Evolutionary conservation across 1,140 invertebrate species (phyloP), one percentile per base, ranked within the genome.

Genomic region (Drosophila erecta): DNA sequence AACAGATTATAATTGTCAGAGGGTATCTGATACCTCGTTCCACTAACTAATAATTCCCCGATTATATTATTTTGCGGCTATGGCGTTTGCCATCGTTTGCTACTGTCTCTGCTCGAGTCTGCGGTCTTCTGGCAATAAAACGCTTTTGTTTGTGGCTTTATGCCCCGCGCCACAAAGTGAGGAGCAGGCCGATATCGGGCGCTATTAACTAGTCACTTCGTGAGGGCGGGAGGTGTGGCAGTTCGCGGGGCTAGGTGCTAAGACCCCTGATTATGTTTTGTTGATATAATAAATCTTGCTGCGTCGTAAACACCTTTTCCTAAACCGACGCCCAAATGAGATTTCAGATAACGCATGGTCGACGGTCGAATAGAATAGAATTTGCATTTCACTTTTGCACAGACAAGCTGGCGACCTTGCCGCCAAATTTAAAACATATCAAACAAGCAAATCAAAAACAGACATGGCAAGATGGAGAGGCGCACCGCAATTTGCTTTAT

Each of bases 361-460:
- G 64, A 38, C 44, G 43, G 44, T 22, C 35, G 24, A 56, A 56
- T 49, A 35, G 7, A 30, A 55, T 37, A 44, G 46, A 61, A 69
- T 78, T 78, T 43, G 46, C 76, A 71, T 71, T 83, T 81, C 74
- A 73, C 55, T 78, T 81, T 73, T 60, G 66, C 69, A 65, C 61
- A 65, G 61, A 70, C 43, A 57, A 15, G 60, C 61, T 41, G 37
- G 35, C 61, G 72, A 62, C 83, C 83, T 89, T 83, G 84, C 46
- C 37, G 64, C 53, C 73, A 76, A 84, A 79, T 76, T 72, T 76
- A 74, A 84, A 79, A 71, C 79, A 62, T 75, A 83, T 83, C 79
- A 83, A 83, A 79, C 75, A 83, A 75, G 75, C 64, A 67, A 86
- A 86, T 86, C 67, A 79, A 76, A 79, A 86, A 81, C 65, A 85